Conservation (phyloP, 1,140 invertebrate genomes). For the Nasonia vitripennis region DNA sequence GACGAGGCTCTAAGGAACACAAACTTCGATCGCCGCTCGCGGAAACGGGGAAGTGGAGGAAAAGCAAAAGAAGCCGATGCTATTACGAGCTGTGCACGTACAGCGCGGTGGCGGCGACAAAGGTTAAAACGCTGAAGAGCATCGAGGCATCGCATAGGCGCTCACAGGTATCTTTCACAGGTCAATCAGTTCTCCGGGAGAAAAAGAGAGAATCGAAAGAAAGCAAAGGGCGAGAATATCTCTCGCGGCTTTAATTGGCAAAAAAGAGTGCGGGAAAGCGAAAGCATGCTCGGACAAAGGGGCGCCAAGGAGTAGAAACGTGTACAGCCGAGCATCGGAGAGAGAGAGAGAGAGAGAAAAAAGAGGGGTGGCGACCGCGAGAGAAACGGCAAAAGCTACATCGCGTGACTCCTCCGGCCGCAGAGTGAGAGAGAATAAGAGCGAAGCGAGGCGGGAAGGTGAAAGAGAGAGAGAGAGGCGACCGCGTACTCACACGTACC, state of each 20-base stretch:
- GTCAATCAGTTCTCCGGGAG: conserved; percentile 9
- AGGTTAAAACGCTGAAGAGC: conserved; percentile 1
- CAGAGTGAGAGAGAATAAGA: conserved; percentile 23
- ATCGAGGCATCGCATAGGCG: not conserved
- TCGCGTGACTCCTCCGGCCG: conserved; percentile 32
- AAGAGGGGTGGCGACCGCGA: conserved; percentile 1
- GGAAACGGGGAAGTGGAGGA: not conserved
- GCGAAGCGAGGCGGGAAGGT: not conserved
- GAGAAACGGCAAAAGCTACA: conserved; percentile 6
- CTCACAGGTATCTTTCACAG: conserved; percentile 25
- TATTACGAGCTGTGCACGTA: not conserved
- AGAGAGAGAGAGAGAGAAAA: not conserved
- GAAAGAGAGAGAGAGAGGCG: not conserved
- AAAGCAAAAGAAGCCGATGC: not conserved
- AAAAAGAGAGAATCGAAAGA: not conserved
- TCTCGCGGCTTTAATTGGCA: conserved; percentile 39
- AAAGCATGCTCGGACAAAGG: not conserved
- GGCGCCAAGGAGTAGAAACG: not conserved
- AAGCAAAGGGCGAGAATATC: not conserved
- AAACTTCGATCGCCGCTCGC: not conserved
- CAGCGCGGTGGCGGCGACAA: not conserved
- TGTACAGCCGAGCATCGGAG: not conserved
- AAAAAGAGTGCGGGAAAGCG: conserved; percentile 14
- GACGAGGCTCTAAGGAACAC: no score
- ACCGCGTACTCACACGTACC: not conserved